Conservation (phyloP, 2,113 vertebrate species). For the Sebastes fasciatus region DNA sequence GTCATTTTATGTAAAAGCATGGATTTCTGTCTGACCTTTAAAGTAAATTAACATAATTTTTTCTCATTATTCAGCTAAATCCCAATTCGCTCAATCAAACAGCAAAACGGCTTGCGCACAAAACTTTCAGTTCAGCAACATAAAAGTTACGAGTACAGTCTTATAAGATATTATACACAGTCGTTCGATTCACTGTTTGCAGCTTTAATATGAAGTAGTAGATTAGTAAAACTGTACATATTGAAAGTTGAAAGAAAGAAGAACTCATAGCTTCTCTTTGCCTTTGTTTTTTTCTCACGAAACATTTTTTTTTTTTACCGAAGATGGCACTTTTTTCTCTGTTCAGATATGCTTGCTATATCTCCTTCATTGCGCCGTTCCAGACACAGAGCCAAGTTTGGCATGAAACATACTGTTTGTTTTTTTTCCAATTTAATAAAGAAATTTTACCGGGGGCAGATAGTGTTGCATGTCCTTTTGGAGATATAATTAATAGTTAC, state of each 20-base stretch:
- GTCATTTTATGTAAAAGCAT: no score
- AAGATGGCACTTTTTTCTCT: neutral
- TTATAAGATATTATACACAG: no score
- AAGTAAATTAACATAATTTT: no score
- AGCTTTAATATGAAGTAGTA: neutral
- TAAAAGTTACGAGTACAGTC: no score
- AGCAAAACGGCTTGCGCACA: no score
- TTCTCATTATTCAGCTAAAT: no score
- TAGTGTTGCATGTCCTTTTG: neutral
- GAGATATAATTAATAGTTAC: neutral
- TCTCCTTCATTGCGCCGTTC: neutral
- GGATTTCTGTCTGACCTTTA: no score
- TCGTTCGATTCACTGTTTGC: no score
- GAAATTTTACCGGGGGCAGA: conserved; percentile 2
- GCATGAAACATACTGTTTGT: neutral
- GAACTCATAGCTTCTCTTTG: neutral
- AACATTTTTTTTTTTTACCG: neutral
- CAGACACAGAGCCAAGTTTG: neutral
- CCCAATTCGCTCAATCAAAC: no score
- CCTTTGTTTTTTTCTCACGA: neutral
- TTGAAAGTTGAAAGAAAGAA: neutral
- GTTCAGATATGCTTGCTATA: neutral
- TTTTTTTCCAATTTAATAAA: neutral
- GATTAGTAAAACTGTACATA: neutral
- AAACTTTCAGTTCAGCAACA: no score